A percentile compares a stretch with the other conserved stretches of the same genome.
Evolutionary conservation across 2,113 vertebrate genomes (phyloP).

Genomic region (Erinaceus europaeus): DNA sequence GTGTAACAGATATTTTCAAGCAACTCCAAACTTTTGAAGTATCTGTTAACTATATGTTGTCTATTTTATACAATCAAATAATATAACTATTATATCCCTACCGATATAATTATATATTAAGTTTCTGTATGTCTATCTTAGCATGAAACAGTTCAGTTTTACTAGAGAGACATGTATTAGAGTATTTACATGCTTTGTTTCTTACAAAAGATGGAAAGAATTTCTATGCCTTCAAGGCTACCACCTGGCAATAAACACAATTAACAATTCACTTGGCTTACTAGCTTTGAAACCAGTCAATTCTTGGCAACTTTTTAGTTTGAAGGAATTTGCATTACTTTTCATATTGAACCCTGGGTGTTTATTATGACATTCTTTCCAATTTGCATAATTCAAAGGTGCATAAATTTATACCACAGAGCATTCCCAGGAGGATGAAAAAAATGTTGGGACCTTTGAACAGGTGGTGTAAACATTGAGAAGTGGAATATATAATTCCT

Average conservation of each 20-base stretch:
- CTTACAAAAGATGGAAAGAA: background rate
- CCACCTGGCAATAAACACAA: background rate
- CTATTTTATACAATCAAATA: too few species aligned
- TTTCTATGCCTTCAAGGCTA: background rate
- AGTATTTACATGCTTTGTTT: background rate
- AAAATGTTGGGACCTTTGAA: background rate
- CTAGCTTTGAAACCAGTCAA: background rate
- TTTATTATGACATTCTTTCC: constrained; percentile 15
- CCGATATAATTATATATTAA: background rate
- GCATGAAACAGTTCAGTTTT: background rate
- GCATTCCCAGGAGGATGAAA: background rate
- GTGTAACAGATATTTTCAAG: background rate
- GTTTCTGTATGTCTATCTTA: background rate
- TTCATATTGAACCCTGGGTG: constrained; percentile 18
- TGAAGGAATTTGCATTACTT: constrained; percentile 8
- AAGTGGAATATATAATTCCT: background rate
- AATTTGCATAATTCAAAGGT: constrained; percentile 1
- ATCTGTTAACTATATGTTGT: background rate
- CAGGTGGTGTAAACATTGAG: background rate
- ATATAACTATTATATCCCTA: background rate
- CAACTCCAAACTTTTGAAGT: background rate
- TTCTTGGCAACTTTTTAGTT: constrained; percentile 19
- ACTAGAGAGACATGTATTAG: background rate
- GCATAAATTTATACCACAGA: background rate
- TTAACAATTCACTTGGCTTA: background rate